Evolutionary conservation across 2,113 vertebrate species (phyloP), one percentile per base, ranked within the genome.

Genomic region (Xiphophorus hellerii): DNA sequence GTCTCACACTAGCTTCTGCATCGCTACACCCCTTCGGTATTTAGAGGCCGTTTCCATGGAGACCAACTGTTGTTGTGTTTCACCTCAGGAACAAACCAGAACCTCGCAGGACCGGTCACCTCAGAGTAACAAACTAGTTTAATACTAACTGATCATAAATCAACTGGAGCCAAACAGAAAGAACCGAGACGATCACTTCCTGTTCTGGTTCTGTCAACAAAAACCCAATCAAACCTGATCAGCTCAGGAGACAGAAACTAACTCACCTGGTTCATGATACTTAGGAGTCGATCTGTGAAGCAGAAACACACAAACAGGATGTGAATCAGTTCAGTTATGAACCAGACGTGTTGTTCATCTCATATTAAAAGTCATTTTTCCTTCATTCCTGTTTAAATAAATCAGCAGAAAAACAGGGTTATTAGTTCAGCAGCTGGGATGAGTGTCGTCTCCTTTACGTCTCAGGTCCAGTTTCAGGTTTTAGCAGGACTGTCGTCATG

Each of bases 191-290:
- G 7, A 25, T n/a, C 51, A 58, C 9, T 58, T 58, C 9, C 51
- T n/a, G 39, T 42, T 42, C 39, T 42, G 39, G 39, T 42, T 15
- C 3, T 4, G 12, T 39, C 2, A 13, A 14, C 39, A 7, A 35
- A 35, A 35, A 35, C 33, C 33, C 33, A 7, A 37, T 42, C 12
- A 42, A 42, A 15, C 39, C 51, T 3, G 51, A 54, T 10, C 51
- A 25, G 51, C 9, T 54, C 51, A 54, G 22, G 51, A 54, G 51
- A 20, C 39, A 11, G 31, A 61, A 51, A 63, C 29, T 28, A 11
- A 66, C 48, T 0, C 80, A 95, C 94, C 93, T 93, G 86, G 84
- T 78, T 92, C 91, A 0, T 69, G 80, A 62, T 84, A 80, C 69
- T 76, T 91, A 11, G 89, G 73, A 1, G 79, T 69, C 2, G 42